Conservation (phyloP, 2,888 invertebrate species). For the Carcina quercana region DNA sequence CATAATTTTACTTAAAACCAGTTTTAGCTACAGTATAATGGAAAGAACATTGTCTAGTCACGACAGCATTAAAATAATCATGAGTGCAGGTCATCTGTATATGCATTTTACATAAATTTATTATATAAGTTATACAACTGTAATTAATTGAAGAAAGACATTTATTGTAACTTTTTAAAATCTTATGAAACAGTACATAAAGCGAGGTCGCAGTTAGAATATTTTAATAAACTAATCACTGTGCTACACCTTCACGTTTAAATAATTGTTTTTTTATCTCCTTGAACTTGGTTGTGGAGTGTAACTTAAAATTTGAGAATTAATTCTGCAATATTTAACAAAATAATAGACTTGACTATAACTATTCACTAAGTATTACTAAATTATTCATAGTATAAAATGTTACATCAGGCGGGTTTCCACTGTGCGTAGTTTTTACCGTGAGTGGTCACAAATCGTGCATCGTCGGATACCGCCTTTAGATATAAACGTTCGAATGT, state of each 20-base stretch:
- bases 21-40: constrained; percentile 16
- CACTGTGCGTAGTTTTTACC: no score
- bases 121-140: constrained; percentile 1
- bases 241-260: no score
- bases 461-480: background rate
- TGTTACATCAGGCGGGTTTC: no score
- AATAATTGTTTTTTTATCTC: no score
- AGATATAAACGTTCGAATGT: constrained; percentile 1
- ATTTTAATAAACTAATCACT: no score
- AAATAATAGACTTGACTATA: constrained; percentile 10
- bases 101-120: constrained; percentile 22
- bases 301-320: no score
- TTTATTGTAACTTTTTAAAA: no score
- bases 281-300: constrained; percentile 10
- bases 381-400: constrained; percentile 7
- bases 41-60: constrained; percentile 54
- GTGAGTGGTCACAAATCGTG: no score
- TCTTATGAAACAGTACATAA: no score
- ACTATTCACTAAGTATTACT: constrained; percentile 11
- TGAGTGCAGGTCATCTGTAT: constrained; percentile 30
- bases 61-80: constrained; percentile 44
- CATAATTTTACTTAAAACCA: background rate
- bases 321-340: constrained; percentile 1
- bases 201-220: no score
- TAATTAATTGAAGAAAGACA: constrained; percentile 2